Conservation (phyloP, 2,797 vertebrate genomes). For the Coregonus ussuriensis region DNA sequence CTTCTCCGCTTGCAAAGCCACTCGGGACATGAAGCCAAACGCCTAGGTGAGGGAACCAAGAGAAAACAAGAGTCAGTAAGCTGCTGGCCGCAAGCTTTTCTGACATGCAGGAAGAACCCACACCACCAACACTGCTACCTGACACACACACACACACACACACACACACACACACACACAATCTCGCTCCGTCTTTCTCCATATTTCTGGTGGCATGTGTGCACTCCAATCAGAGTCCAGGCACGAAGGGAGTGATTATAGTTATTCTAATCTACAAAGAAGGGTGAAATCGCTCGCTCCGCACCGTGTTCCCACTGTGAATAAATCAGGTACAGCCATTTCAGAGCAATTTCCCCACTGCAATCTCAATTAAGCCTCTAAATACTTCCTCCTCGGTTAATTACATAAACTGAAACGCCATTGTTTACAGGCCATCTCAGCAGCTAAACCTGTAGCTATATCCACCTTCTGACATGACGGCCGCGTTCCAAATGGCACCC, state of each 20-base stretch:
- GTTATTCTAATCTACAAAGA: constrained; percentile 72
- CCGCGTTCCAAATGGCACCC: background rate
- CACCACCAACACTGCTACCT: constrained; percentile 43
- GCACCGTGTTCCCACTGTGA: constrained; percentile 64
- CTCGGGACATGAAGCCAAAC: constrained; percentile 95
- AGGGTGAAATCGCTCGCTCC: constrained; percentile 67
- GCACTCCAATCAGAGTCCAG: constrained; percentile 68
- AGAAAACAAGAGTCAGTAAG: constrained; percentile 33
- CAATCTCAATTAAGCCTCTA: constrained; percentile 95
- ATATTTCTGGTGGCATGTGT: constrained; percentile 55
- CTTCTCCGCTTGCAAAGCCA: constrained; percentile 95
- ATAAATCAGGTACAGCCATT: constrained; percentile 75
- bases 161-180: background rate
- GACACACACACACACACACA: constrained; percentile 10
- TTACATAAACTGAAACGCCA: constrained; percentile 91
- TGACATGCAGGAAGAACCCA: too few species aligned
- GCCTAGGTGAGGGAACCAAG: constrained; percentile 75
- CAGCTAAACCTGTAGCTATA: constrained; percentile 66
- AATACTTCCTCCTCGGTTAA: constrained; percentile 96
- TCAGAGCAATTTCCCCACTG: constrained; percentile 87
- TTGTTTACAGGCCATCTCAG: constrained; percentile 87
- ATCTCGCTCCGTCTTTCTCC: constrained; percentile 13
- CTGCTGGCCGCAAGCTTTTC: background rate
- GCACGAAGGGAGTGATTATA: constrained; percentile 74
- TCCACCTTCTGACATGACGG: constrained; percentile 59